These are phyloP conservation scores for Aldabrachelys gigantea DNA, from an alignment of 2,113 vertebrate species.

Conservation along the genomic window DNA sequence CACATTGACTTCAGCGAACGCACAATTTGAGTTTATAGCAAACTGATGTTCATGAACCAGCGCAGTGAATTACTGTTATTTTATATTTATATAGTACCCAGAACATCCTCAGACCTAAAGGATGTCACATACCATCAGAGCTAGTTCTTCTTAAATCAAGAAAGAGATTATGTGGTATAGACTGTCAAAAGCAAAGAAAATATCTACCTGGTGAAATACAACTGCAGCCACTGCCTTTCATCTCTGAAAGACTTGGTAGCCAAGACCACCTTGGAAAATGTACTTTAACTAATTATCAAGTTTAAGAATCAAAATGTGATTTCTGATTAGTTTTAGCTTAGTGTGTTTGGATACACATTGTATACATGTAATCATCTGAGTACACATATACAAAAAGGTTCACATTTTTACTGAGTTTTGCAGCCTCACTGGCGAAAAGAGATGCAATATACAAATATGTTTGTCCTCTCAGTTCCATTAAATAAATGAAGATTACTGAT, in stretches of 20 bases:
- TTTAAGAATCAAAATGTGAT: background rate
- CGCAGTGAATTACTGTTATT: slow-evolving; percentile 40
- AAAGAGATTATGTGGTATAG: background rate
- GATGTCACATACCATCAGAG: slow-evolving; percentile 3
- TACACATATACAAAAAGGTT: background rate
- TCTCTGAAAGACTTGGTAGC: background rate
- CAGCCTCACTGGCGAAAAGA: slow-evolving; percentile 38
- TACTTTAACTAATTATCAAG: background rate
- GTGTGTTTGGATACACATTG: background rate
- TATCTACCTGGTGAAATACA: background rate
- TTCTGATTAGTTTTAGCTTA: background rate
- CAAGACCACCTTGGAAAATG: background rate
- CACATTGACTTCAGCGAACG: slow-evolving; percentile 30
- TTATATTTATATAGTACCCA: slow-evolving; percentile 24
- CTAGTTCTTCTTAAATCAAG: background rate
- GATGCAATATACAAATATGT: slow-evolving; percentile 54
- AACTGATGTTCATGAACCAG: slow-evolving; percentile 37
- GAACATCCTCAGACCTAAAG: background rate
- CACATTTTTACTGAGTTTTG: slow-evolving; percentile 19
- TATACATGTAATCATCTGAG: background rate
- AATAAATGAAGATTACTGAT: slow-evolving; percentile 3
- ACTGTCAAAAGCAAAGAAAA: background rate
- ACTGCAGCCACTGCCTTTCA: background rate
- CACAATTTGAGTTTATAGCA: background rate
- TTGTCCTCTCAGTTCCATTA: slow-evolving; percentile 35